These are phyloP conservation scores for Leucozona laternaria DNA, from an alignment of 2,888 invertebrate species.

Conservation along the genomic window DNA sequence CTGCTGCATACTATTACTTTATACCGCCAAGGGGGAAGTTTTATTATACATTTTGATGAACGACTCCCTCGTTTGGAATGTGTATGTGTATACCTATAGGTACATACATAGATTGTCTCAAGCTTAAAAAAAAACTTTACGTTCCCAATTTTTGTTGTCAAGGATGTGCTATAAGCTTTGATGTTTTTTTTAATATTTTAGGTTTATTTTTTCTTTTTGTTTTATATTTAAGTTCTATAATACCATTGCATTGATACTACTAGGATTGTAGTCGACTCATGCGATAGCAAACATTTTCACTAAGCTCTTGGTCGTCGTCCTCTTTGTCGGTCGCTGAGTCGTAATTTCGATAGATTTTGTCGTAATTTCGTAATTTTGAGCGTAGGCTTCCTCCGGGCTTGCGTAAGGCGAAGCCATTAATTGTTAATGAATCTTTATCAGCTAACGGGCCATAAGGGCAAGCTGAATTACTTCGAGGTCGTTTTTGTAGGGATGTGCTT, in stretches of 20 bases:
- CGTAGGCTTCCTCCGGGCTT: conserved; percentile 68
- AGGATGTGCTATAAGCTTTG: not conserved
- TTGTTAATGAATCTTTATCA: conserved; percentile 43
- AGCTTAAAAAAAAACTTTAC: conserved; percentile 22
- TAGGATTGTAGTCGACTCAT: conserved; percentile 61
- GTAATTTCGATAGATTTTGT: conserved; percentile 66
- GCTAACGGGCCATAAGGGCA: conserved; percentile 65
- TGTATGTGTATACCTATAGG: no score
- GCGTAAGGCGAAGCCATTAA: conserved; percentile 62
- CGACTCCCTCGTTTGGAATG: conserved; percentile 63
- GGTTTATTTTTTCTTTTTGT: not conserved
- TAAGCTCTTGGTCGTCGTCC: conserved; percentile 57
- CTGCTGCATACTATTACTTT: conserved; percentile 41
- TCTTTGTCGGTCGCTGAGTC: conserved; percentile 49
- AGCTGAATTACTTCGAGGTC: conserved; percentile 64
- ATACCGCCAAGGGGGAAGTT: conserved; percentile 8
- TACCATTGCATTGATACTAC: not conserved
- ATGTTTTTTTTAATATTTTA: conserved; percentile 8
- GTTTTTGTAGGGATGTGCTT: conserved; percentile 55
- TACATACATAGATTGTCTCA: conserved; percentile 8
- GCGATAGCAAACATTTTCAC: conserved; percentile 71
- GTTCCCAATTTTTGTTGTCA: conserved; percentile 22
- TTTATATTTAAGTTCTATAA: not conserved
- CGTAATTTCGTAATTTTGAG: conserved; percentile 71
- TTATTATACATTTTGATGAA: conserved; percentile 56